phyloP scores from a whole-genome alignment of 2,888 invertebrate species.

The Zhuqinia jingwanae region DNA sequence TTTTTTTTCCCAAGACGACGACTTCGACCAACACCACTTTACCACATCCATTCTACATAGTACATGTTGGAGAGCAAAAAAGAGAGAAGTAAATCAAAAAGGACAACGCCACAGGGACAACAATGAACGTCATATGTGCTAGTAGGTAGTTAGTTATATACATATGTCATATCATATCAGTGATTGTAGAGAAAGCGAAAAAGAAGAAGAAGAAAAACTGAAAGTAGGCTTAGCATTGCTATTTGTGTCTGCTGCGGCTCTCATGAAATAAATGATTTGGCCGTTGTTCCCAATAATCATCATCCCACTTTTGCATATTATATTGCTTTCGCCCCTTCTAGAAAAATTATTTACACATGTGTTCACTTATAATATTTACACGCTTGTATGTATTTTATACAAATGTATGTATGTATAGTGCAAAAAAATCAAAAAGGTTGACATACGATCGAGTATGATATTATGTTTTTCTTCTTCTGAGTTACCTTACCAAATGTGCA shows the following conservation, averaged over 20 bases:
- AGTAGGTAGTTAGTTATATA: too few species aligned
- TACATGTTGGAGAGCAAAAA: not conserved
- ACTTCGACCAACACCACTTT: too few species aligned
- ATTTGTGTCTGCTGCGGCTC: not conserved
- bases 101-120: not conserved
- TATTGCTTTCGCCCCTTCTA: too few species aligned
- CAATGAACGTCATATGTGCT: constrained; percentile 30
- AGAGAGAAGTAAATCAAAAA: not conserved
- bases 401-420: not conserved
- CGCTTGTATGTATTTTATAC: not conserved
- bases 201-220: not conserved
- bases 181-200: not conserved
- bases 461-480: too few species aligned
- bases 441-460: too few species aligned
- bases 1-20: too few species aligned
- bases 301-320: not conserved
- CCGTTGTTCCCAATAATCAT: not conserved
- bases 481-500: not conserved
- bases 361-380: not conserved
- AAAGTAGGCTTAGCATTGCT: constrained; percentile 9
- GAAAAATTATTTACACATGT: not conserved
- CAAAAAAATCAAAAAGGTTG: not conserved
- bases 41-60: too few species aligned
- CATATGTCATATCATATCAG: constrained; percentile 26
- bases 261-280: not conserved